Base-by-base conservation (phyloP, 2,888 invertebrate genomes). In the Hipparchia sbordonii region DNA sequence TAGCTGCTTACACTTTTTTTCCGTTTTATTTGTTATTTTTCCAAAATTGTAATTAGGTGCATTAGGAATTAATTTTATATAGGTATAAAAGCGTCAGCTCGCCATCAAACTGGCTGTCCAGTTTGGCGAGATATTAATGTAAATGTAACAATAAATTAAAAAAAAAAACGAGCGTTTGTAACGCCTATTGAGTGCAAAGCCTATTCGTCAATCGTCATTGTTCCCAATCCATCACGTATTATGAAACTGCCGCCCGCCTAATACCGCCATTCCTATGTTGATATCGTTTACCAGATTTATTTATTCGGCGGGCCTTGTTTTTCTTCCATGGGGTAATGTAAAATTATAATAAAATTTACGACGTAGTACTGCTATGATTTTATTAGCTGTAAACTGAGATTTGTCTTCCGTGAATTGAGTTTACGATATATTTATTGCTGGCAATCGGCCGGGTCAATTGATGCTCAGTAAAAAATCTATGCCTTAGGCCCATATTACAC, bases 201-300 rank as follows among this genome's bases (percentile, higher is more conserved):
- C 59, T 60, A 33, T 51, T n/a, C 60, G 48, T 68, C 57, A 33
- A 33, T 33, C 60, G 48, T 68, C 57, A 68, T 59, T 9, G 33
- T 48, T 59, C 68, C 67, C 59, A 48, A 68, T 59, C 59, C 68
- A 59, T 68, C 68, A 68, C 68, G 68, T 59, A 46, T 1, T 45
- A 7, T 33, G 68, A 10, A 48, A 68, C 68, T 73, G 74, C 68
- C 74, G 74, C 67, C 56, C 69, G 73, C 75, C 76, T 74, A 76
- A 75, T 78, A 75, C 56, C 74, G 70, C 73, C 77, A 77, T 77
- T 77, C 71, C 46, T 67, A 74, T 78, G 74, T 74, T 69, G 71
- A 79, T 77, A 72, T 70, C 72, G 70, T 72, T 73, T 70, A 57
- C 57, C 72, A 73, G 74, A 79, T 79, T 78, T 78, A 79, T 79